Evolutionary conservation across 2,888 invertebrate genomes (phyloP).

Genomic region (Oscheius sp.): DNA sequence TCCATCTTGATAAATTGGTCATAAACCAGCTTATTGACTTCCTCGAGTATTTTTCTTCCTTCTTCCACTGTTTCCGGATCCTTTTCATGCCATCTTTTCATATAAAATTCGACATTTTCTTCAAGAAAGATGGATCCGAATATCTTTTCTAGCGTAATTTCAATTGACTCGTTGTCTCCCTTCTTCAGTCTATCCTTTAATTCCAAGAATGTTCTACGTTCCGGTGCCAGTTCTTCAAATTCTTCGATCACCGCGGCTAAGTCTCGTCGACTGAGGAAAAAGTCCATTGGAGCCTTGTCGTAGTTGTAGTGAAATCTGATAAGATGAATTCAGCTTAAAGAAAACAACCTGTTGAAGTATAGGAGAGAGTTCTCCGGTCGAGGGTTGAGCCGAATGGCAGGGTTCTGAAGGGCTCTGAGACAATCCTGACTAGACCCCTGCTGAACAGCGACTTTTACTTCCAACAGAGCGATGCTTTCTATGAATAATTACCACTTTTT

Average conservation of each 20-base stretch:
- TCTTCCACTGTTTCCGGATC: slow-evolving; percentile 25
- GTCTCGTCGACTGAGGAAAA: slow-evolving; percentile 39
- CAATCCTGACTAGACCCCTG: slow-evolving; percentile 57
- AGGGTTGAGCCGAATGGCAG: slow-evolving; percentile 38
- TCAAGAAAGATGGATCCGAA: slow-evolving; percentile 31
- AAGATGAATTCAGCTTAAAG: too few relatives aligned
- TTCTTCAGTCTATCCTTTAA: slow-evolving; percentile 1
- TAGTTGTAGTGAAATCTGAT: slow-evolving; percentile 43
- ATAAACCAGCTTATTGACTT: slow-evolving; percentile 23
- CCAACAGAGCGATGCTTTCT: slow-evolving; percentile 53
- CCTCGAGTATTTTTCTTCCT: slow-evolving; percentile 20
- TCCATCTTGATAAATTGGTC: slow-evolving; percentile 18
- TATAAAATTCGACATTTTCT: slow-evolving; percentile 40
- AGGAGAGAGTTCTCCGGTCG: slow-evolving; percentile 46
- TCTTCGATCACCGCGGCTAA: slow-evolving; percentile 40
- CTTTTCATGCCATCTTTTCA: slow-evolving; percentile 10
- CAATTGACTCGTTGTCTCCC: slow-evolving; percentile 35
- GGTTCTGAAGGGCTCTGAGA: slow-evolving; percentile 47
- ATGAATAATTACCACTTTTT: slow-evolving; percentile 27
- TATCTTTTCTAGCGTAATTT: slow-evolving; percentile 30
- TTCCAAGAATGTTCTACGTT: slow-evolving; percentile 29
- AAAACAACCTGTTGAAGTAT: slow-evolving; percentile 52
- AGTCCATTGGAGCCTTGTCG: slow-evolving; percentile 34
- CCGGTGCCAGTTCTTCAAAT: slow-evolving; percentile 41
- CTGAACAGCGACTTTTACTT: slow-evolving; percentile 54